Conservation (phyloP, 92 coral and sea anemone genomes). For the Porites lobata region DNA sequence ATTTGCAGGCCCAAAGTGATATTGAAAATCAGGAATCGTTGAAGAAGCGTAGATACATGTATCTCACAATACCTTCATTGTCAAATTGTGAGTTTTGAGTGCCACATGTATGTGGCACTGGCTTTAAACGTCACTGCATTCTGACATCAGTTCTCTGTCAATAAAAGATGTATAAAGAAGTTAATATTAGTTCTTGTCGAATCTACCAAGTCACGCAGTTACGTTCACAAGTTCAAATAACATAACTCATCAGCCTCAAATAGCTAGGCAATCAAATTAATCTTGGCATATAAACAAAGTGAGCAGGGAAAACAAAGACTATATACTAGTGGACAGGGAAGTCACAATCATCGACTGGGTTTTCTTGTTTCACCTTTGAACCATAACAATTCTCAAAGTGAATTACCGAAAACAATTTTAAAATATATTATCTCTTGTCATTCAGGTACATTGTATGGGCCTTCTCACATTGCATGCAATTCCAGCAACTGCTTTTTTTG, state of each 20-base stretch:
- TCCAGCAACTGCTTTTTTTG: background rate
- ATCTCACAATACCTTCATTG: conserved; percentile 28
- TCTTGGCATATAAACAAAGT: conserved; percentile 1
- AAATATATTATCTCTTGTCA: background rate
- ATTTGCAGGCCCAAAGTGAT: conserved; percentile 18
- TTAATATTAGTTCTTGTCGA: conserved; percentile 11
- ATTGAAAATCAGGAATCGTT: conserved; percentile 11
- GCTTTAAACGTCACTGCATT: conserved; percentile 23
- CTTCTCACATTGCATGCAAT: background rate
- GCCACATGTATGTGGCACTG: conserved; percentile 31
- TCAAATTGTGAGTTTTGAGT: conserved; percentile 15
- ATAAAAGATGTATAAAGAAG: conserved; percentile 25
- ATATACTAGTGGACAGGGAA: conserved; percentile 25
- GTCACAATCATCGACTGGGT: conserved; percentile 23
- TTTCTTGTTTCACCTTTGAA: background rate
- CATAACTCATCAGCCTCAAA: conserved; percentile 24
- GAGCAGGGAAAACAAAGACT: conserved; percentile 20
- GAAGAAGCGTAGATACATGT: background rate
- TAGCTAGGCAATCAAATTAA: background rate
- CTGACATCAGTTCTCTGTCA: conserved; percentile 34
- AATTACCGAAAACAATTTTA: conserved; percentile 12
- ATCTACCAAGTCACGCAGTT: conserved; percentile 22
- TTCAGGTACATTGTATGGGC: conserved; percentile 17
- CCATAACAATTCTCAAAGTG: background rate
- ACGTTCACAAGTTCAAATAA: conserved; percentile 18